These are phyloP conservation scores for Platycheirus albimanus DNA, from an alignment of 2,888 invertebrate species.

Conservation along the genomic window DNA sequence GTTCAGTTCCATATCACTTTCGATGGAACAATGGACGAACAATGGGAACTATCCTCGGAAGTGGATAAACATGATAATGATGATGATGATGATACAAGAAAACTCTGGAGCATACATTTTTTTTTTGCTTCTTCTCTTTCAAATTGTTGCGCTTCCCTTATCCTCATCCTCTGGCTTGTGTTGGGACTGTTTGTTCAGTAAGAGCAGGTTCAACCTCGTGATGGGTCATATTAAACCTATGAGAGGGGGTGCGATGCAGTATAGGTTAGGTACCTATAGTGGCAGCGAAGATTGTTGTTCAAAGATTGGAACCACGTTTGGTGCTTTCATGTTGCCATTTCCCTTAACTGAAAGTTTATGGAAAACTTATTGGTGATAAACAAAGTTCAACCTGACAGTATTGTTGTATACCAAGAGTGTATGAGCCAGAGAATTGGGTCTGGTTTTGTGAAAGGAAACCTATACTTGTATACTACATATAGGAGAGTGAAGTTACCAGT, in stretches of 20 bases:
- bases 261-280: background rate
- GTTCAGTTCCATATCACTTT: no score
- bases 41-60: slow-evolving; percentile 55
- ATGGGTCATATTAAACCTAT: slow-evolving; percentile 27
- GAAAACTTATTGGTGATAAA: slow-evolving; percentile 58
- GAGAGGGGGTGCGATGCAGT: background rate
- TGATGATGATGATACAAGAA: slow-evolving; percentile 45
- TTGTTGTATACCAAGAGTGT: background rate
- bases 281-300: slow-evolving; percentile 37
- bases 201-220: slow-evolving; percentile 26
- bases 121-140: no score
- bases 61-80: slow-evolving; percentile 56
- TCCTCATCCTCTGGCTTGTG: background rate
- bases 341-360: slow-evolving; percentile 59
- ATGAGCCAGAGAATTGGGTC: slow-evolving; percentile 1
- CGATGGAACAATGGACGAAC: no score
- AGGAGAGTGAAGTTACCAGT: slow-evolving; percentile 15
- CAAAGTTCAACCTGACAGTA: slow-evolving; percentile 46
- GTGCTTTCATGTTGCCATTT: slow-evolving; percentile 50
- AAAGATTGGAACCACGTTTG: slow-evolving; percentile 47
- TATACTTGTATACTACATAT: no score
- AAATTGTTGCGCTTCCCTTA: slow-evolving; percentile 58
- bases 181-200: background rate
- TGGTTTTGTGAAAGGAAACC: slow-evolving; percentile 9
- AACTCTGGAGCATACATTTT: slow-evolving; percentile 47